Evolutionary conservation across 2,888 invertebrate genomes (phyloP).

Genomic region (Onthophagus sagittarius): DNA sequence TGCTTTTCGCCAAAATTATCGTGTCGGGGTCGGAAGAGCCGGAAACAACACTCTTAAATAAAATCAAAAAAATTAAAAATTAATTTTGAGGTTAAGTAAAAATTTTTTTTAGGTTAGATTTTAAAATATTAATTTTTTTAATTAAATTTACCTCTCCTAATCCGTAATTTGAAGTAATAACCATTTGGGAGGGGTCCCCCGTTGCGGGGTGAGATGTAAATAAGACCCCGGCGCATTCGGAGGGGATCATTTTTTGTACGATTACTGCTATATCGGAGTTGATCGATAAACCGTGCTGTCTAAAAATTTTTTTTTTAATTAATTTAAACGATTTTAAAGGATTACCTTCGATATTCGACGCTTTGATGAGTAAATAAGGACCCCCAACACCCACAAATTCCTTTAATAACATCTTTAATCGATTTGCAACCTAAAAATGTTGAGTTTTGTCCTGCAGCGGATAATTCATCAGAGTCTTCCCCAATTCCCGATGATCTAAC

Average conservation of each 20-base stretch:
- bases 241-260: constrained; percentile 70
- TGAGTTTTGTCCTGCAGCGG: constrained; percentile 81
- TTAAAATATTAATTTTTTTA: not conserved
- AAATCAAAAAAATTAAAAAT: constrained; percentile 1
- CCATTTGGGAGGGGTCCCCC: constrained; percentile 63
- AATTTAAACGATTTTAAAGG: not conserved
- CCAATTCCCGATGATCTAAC: constrained; percentile 69
- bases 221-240: constrained; percentile 73
- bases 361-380: constrained; percentile 75
- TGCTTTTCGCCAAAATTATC: constrained; percentile 55
- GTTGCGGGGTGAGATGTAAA: constrained; percentile 76
- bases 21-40: constrained; percentile 75
- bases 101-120: not conserved
- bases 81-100: not conserved
- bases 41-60: constrained; percentile 74
- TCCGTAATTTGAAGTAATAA: constrained; percentile 78
- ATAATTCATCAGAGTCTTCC: constrained; percentile 76
- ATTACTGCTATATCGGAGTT: constrained; percentile 72
- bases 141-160: constrained; percentile 66
- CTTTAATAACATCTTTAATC: constrained; percentile 53
- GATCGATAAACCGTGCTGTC: constrained; percentile 70
- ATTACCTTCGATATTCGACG: constrained; percentile 70
- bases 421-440: constrained; percentile 67
- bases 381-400: constrained; percentile 74
- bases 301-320: constrained; percentile 40